Base-by-base conservation (phyloP, 2,888 invertebrate genomes). In the Bedellia somnulentella region DNA sequence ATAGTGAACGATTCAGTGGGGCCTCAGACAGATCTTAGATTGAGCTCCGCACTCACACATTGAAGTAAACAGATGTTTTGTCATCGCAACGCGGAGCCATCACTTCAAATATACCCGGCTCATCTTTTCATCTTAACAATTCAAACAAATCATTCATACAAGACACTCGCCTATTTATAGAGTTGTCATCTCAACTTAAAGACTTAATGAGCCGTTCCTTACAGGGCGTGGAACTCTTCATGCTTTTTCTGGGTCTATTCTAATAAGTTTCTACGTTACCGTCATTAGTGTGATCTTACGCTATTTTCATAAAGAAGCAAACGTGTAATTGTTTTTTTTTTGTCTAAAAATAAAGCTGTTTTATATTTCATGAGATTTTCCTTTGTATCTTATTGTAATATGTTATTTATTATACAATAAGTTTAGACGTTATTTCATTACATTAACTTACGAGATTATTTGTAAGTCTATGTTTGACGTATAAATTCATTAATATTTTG, bases 191-290 rank as follows among this genome's bases (percentile, higher is more conserved):
- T 61, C 52, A 52, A 52, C 57, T 71, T 70, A 68, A 63, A 63
- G 13, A 64, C 56, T 62, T 71, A 73, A 71, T 71, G 71, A 73
- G 64, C 57, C 67, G 70, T 58, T 61, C 64, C 66, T 57, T 59
- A 67, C 64, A 62, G 57, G 48, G 62, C 62, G 49, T 53, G 58
- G 57, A 57, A 52, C 58, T 55, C 49, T 50, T 61, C 66, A 56
- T 61, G 57, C 46, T 46, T 56, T 48, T 51, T 50, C 54, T 44
- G 52, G 56, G 58, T 57, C 60, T 63, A 57, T 62, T 63, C 52
- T 54, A 57, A 47, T 66, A 63, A 67, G n/a, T n/a, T n/a, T n/a
- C n/a, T n/a, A n/a, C n/a, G n/a, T n/a, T n/a, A n/a, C n/a, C n/a
- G n/a, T n/a, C n/a, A n/a, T n/a, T n/a, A n/a, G n/a, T n/a, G n/a